These are phyloP conservation scores for Elephantulus edwardii DNA, from an alignment of 2,113 vertebrate genomes.

Conservation along the genomic window DNA sequence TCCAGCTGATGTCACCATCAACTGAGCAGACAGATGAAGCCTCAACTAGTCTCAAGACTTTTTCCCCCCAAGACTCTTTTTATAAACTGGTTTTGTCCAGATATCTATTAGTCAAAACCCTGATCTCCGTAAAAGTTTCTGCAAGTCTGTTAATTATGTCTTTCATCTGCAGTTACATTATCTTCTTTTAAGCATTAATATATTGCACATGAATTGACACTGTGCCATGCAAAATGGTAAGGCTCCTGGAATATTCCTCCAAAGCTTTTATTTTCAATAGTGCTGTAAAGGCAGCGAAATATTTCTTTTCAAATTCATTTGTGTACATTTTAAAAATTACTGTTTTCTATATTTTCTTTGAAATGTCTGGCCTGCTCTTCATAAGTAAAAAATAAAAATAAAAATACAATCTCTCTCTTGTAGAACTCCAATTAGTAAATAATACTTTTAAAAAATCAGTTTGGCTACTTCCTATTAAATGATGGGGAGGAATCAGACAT, in stretches of 20 bases:
- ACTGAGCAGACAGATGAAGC: constrained; percentile 54
- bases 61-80: too few relatives aligned
- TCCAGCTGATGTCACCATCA: constrained; percentile 31
- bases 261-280: constrained; percentile 76
- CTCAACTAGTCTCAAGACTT: constrained; percentile 34
- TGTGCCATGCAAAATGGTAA: constrained; percentile 76
- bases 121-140: constrained; percentile 72
- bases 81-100: constrained; percentile 67
- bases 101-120: constrained; percentile 70
- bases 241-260: constrained; percentile 51
- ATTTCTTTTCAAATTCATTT: constrained; percentile 85
- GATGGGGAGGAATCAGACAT: constrained; percentile 18
- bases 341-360: constrained; percentile 81
- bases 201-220: constrained; percentile 70
- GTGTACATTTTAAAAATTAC: constrained; percentile 83
- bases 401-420: constrained; percentile 82
- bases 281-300: constrained; percentile 80
- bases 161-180: constrained; percentile 79
- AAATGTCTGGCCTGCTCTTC: constrained; percentile 84
- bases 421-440: constrained; percentile 78
- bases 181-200: constrained; percentile 80
- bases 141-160: constrained; percentile 75
- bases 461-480: constrained; percentile 60
- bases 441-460: constrained; percentile 52
- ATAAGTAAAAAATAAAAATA: constrained; percentile 81